A percentile compares a stretch with the other conserved stretches of the same genome.
phyloP scores from a whole-genome alignment of 2,113 vertebrate genomes.

The Hypomesus transpacificus region DNA sequence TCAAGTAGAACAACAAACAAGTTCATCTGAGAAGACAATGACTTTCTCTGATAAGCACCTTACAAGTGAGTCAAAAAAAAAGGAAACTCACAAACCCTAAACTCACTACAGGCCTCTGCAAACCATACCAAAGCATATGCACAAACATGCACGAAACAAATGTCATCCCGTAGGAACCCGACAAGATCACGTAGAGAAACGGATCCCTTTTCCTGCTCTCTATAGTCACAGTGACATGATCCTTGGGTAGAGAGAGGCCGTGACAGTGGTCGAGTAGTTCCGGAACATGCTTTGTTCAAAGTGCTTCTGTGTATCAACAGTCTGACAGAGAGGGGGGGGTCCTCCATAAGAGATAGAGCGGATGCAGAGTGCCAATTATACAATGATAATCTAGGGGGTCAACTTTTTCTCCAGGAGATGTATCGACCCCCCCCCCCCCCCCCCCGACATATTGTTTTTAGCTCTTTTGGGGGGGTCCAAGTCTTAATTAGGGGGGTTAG shows the following conservation, averaged over 20 bases:
- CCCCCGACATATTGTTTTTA: too few relatives aligned
- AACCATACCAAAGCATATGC: slow-evolving; percentile 4
- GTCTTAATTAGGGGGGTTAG: too few relatives aligned
- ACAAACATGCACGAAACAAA: slow-evolving; percentile 32
- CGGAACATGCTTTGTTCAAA: slow-evolving; percentile 46
- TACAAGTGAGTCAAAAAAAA: slow-evolving; percentile 8
- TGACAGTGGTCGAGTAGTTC: not conserved
- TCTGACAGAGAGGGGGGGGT: not conserved
- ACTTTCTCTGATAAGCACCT: slow-evolving; percentile 41
- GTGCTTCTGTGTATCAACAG: slow-evolving; percentile 46
- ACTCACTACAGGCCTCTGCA: slow-evolving; percentile 9
- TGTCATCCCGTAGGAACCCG: slow-evolving; percentile 2
- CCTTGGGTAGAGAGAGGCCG: slow-evolving; percentile 24
- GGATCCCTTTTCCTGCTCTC: slow-evolving; percentile 23
- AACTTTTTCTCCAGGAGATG: too few relatives aligned
- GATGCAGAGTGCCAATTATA: too few relatives aligned
- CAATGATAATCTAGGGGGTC: too few relatives aligned
- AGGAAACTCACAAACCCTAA: slow-evolving; percentile 7
- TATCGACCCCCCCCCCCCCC: too few relatives aligned
- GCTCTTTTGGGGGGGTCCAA: too few relatives aligned
- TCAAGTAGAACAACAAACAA: slow-evolving; percentile 57
- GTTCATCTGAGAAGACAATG: slow-evolving; percentile 28
- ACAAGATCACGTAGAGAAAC: slow-evolving; percentile 3
- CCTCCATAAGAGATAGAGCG: too few relatives aligned
- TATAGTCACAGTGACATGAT: slow-evolving; percentile 24